A percentile compares a stretch with the other conserved stretches of the same genome.
These are phyloP conservation scores for Equus przewalskii DNA, from an alignment of 2,113 vertebrate genomes.

Conservation along the genomic window DNA sequence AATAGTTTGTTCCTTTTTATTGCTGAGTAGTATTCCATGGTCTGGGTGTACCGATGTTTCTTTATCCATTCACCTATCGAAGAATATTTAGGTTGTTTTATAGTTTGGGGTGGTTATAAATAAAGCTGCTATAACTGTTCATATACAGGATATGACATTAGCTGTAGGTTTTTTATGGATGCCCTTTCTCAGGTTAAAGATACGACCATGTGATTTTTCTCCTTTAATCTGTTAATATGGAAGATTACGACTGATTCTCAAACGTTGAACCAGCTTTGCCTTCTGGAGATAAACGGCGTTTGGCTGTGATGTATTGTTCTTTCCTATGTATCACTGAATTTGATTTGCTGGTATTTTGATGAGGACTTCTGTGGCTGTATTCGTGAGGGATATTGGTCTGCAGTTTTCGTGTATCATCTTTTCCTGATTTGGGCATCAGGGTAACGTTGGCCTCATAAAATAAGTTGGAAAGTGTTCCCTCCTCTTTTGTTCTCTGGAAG, in stretches of 20 bases:
- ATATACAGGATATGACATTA: neutral
- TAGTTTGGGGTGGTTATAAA: neutral
- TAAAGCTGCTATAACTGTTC: neutral
- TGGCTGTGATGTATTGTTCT: neutral
- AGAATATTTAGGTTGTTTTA: neutral
- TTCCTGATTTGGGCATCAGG: neutral
- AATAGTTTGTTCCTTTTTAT: neutral
- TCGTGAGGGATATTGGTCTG: neutral
- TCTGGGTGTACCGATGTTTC: neutral
- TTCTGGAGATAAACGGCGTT: neutral
- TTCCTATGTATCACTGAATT: neutral
- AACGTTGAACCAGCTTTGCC: neutral
- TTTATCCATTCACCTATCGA: neutral
- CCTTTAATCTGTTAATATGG: neutral
- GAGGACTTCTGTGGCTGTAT: neutral
- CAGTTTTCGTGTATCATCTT: neutral
- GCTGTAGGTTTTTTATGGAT: neutral
- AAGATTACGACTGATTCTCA: neutral
- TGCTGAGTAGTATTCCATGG: neutral
- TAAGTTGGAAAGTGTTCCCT: neutral
- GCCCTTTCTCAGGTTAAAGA: neutral
- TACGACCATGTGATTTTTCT: neutral
- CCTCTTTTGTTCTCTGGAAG: neutral
- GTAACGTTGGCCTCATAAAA: neutral
- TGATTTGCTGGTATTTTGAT: neutral